phyloP scores from a whole-genome alignment of 2,888 invertebrate species.

The Agapetus fuscipes region DNA sequence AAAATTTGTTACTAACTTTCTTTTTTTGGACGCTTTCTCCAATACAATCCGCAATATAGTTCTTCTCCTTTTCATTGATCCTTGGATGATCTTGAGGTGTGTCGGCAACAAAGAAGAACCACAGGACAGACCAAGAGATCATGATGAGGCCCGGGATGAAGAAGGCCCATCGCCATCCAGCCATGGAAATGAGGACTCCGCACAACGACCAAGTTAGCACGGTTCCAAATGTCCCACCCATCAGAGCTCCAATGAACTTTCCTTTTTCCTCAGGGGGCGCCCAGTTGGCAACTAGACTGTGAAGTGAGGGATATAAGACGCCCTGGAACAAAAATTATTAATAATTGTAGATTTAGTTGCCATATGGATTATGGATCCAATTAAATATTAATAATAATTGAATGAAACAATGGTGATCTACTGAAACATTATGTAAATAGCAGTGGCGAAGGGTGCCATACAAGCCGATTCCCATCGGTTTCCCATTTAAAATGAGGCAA shows the following conservation, averaged over 20 bases:
- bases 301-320: constrained; percentile 52
- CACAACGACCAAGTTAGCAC: constrained; percentile 60
- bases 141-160: constrained; percentile 51
- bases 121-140: constrained; percentile 45
- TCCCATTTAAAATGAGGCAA: no score
- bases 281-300: constrained; percentile 60
- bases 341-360: no score
- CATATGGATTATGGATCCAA: no score
- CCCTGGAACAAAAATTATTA: no score
- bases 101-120: constrained; percentile 55
- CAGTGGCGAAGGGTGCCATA: no score
- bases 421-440: no score
- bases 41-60: constrained; percentile 52
- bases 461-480: no score
- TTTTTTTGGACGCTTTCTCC: constrained; percentile 47
- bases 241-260: constrained; percentile 59
- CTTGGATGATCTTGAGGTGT: constrained; percentile 52
- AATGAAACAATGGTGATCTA: constrained; percentile 5
- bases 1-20: no score
- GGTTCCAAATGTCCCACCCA: constrained; percentile 65
- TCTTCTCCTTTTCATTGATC: constrained; percentile 51
- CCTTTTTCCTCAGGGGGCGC: constrained; percentile 66
- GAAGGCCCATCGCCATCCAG: constrained; percentile 61
- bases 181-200: constrained; percentile 50
- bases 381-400: no score